These are phyloP conservation scores for Cotesia chilonis DNA, from an alignment of 1,140 invertebrate species.

Conservation along the genomic window DNA sequence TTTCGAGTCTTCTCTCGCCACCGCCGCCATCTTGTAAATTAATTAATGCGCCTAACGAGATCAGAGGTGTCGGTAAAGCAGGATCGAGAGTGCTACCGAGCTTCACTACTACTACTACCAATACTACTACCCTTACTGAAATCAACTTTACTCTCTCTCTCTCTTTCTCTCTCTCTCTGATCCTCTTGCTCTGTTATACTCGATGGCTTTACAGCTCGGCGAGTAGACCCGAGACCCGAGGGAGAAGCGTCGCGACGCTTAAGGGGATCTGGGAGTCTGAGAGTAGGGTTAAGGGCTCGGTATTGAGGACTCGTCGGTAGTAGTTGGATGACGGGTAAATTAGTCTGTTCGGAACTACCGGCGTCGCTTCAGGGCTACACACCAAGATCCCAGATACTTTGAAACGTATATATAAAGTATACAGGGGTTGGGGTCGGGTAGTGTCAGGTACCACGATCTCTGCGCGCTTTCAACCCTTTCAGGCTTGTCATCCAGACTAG, in stretches of 20 bases:
- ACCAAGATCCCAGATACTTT: constrained; percentile 7
- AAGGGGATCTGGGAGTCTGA: constrained; percentile 33
- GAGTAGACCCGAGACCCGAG: too few species aligned
- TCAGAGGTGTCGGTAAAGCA: constrained; percentile 60
- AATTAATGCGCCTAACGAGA: constrained; percentile 64
- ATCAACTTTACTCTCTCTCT: neutral
- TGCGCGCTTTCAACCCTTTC: constrained; percentile 61
- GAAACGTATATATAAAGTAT: constrained; percentile 23
- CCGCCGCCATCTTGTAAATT: constrained; percentile 61
- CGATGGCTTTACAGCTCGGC: too few species aligned
- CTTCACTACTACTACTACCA: too few species aligned
- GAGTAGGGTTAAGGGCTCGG: constrained; percentile 30
- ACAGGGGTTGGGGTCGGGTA: constrained; percentile 40
- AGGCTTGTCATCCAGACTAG: constrained; percentile 49
- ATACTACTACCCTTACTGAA: too few species aligned
- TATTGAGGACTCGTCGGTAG: constrained; percentile 26
- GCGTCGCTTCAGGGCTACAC: constrained; percentile 28
- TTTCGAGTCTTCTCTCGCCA: constrained; percentile 32
- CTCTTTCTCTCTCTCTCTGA: neutral
- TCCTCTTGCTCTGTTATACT: neutral
- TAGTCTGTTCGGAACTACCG: constrained; percentile 54
- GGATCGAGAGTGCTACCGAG: constrained; percentile 33
- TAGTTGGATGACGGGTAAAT: constrained; percentile 56
- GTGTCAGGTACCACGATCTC: constrained; percentile 48
- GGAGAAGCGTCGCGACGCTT: too few species aligned